A percentile compares a stretch with the other conserved stretches of the same genome.
These are phyloP conservation scores for Morinoia aosen DNA, from an alignment of 2,888 invertebrate genomes.

Conservation along the genomic window DNA sequence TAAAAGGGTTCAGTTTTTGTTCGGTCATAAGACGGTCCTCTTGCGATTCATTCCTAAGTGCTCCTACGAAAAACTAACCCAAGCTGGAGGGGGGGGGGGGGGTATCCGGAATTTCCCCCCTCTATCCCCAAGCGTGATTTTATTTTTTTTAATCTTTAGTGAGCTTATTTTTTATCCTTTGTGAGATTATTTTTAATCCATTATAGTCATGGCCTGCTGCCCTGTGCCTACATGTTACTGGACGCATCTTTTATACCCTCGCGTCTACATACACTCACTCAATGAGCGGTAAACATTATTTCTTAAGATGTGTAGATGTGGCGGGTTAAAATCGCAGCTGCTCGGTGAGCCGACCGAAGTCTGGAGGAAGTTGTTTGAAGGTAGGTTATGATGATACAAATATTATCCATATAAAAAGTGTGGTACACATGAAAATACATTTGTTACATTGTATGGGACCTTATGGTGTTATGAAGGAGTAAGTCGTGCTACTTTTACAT, in stretches of 20 bases:
- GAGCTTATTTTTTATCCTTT: neutral
- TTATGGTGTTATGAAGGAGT: too few relatives aligned
- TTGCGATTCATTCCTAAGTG: constrained; percentile 17
- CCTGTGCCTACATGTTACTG: neutral
- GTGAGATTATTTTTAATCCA: neutral
- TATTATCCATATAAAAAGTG: too few relatives aligned
- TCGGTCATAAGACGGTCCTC: neutral
- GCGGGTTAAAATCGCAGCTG: too few relatives aligned
- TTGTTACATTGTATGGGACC: too few relatives aligned
- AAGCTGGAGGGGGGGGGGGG: neutral
- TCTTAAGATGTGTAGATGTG: too few relatives aligned
- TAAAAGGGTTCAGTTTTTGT: constrained; percentile 12
- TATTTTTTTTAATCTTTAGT: neutral
- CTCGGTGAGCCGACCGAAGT: too few relatives aligned
- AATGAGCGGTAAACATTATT: too few relatives aligned
- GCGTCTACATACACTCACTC: too few relatives aligned
- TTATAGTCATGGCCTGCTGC: neutral
- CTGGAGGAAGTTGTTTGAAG: too few relatives aligned
- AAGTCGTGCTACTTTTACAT: too few relatives aligned
- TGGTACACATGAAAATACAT: too few relatives aligned
- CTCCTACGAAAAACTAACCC: neutral
- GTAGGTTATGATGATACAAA: too few relatives aligned
- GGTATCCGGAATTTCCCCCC: neutral
- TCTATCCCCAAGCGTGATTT: neutral
- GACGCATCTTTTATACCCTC: neutral